phyloP scores from a whole-genome alignment of 2,113 vertebrate species.

The Sceloporus tristichus region DNA sequence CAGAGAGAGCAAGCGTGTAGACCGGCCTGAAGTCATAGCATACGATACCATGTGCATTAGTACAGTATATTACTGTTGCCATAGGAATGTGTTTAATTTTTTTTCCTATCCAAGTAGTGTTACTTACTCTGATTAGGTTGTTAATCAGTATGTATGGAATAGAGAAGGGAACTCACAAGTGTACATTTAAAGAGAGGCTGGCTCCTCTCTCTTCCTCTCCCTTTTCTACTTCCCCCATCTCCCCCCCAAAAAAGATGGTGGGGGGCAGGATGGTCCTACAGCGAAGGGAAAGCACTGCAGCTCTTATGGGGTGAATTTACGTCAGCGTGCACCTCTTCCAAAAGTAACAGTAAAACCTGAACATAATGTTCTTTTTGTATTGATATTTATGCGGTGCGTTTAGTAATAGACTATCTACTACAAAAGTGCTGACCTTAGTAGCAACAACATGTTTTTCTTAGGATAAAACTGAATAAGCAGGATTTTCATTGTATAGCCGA shows the following conservation, averaged over 20 bases:
- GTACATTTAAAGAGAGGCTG: slow-evolving; percentile 82
- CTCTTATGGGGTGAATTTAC: slow-evolving; percentile 41
- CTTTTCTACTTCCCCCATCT: background rate
- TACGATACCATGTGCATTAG: slow-evolving; percentile 86
- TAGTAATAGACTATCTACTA: slow-evolving; percentile 74
- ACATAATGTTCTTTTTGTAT: slow-evolving; percentile 71
- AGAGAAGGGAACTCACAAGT: slow-evolving; percentile 75
- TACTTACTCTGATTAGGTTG: slow-evolving; percentile 77
- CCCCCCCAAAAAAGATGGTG: slow-evolving; percentile 58
- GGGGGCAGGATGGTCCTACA: slow-evolving; percentile 42
- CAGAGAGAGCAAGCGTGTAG: slow-evolving; percentile 48
- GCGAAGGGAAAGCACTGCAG: slow-evolving; percentile 55
- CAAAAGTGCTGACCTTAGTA: slow-evolving; percentile 71
- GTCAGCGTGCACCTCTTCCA: slow-evolving; percentile 64
- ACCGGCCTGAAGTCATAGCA: slow-evolving; percentile 77
- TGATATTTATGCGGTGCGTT: slow-evolving; percentile 75
- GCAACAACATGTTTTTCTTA: slow-evolving; percentile 68
- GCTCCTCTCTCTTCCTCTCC: slow-evolving; percentile 68
- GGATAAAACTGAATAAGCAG: slow-evolving; percentile 64
- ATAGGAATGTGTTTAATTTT: slow-evolving; percentile 86
- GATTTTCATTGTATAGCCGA: slow-evolving; percentile 67
- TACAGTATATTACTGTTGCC: slow-evolving; percentile 99
- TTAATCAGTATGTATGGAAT: slow-evolving; percentile 77
- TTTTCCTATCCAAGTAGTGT: slow-evolving; percentile 75
- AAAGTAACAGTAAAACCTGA: slow-evolving; percentile 60